Evolutionary conservation across 2,888 invertebrate species (phyloP).

Genomic region (Julus scanicus): DNA sequence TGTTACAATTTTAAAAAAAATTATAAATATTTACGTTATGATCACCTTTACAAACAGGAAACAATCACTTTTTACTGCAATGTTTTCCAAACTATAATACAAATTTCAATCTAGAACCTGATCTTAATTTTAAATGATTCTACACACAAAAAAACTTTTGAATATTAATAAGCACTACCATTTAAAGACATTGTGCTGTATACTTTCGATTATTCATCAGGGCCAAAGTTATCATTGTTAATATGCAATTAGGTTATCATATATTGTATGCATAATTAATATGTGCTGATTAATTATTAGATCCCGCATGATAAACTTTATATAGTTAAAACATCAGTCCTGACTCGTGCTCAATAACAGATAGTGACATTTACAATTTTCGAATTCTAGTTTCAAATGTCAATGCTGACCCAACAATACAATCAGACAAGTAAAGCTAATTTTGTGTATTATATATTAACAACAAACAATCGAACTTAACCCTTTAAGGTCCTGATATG

Average conservation of each 20-base stretch:
- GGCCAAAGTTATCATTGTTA: not conserved
- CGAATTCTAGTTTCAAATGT: not conserved
- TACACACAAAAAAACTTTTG: no score
- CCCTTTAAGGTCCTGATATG: not conserved
- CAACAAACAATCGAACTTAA: not conserved
- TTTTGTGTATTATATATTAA: no score
- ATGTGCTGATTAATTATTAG: not conserved
- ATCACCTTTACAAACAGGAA: no score
- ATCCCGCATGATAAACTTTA: not conserved
- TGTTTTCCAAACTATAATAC: no score
- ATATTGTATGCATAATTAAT: not conserved
- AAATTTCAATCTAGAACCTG: no score
- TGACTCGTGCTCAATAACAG: no score
- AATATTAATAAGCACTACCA: not conserved
- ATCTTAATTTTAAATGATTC: no score
- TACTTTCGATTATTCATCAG: not conserved
- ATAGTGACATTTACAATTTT: no score
- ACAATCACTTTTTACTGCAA: no score
- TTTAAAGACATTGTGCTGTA: not conserved
- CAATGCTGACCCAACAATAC: not conserved
- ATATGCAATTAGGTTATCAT: slow-evolving; percentile 6
- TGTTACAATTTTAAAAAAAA: no score
- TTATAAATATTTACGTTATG: no score
- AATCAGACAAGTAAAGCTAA: not conserved
- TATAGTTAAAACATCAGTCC: no score